A percentile compares a stretch with the other conserved stretches of the same genome.
Conservation (phyloP, 2,888 invertebrate genomes). For the Philaethria dido region DNA sequence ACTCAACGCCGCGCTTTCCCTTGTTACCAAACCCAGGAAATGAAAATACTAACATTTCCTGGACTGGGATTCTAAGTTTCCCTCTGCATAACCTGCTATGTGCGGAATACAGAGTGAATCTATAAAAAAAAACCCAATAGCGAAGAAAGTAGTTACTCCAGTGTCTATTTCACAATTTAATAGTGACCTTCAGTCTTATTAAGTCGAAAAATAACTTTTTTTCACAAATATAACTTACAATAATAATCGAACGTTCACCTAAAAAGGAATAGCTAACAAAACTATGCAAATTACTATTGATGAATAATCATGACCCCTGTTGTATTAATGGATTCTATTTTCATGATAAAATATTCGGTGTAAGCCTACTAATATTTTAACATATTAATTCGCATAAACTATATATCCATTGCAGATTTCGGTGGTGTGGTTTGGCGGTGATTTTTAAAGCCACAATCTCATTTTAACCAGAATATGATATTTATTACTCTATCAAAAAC, state of each 20-base stretch:
- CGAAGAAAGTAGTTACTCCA: too few relatives aligned
- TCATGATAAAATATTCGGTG: conserved; percentile 17
- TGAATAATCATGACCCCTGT: conserved; percentile 29
- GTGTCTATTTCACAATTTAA: too few relatives aligned
- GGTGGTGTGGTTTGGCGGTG: neutral
- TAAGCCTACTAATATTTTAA: conserved; percentile 19
- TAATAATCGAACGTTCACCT: neutral
- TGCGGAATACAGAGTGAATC: too few relatives aligned
- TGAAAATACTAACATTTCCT: too few relatives aligned
- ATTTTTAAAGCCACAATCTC: neutral
- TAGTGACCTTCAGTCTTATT: too few relatives aligned
- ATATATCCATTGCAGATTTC: conserved; percentile 6
- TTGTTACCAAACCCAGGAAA: too few relatives aligned
- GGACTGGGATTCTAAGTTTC: too few relatives aligned
- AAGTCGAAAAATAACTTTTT: too few relatives aligned
- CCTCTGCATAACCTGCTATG: too few relatives aligned
- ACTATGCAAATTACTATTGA: conserved; percentile 27
- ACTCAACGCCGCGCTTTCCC: too few relatives aligned
- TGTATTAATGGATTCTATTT: conserved; percentile 32
- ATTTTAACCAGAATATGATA: neutral
- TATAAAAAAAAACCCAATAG: too few relatives aligned
- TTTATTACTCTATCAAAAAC: neutral
- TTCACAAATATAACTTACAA: too few relatives aligned
- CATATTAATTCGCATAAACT: conserved; percentile 17
- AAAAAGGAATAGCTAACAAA: conserved; percentile 14